Evolutionary conservation across 2,797 vertebrate genomes (phyloP).

Genomic region (Phoxinus dragarum): DNA sequence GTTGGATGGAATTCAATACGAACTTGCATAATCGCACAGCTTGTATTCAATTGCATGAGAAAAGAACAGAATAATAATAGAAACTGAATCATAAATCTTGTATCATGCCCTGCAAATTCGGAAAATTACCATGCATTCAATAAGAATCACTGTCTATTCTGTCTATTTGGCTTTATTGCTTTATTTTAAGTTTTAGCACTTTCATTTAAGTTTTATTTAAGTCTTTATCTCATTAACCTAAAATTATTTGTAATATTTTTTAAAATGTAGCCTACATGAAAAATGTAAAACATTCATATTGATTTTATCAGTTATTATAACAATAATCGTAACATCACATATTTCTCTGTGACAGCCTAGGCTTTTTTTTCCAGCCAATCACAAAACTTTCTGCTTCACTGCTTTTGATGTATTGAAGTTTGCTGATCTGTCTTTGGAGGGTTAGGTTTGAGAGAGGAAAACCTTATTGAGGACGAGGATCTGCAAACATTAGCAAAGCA

Average conservation of each 20-base stretch:
- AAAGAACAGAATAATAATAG: not conserved
- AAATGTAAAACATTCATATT: not conserved
- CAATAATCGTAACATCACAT: not conserved
- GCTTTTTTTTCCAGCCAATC: not conserved
- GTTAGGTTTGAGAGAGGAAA: not conserved
- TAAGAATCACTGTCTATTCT: not conserved
- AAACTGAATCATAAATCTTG: not conserved
- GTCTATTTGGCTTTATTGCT: not conserved
- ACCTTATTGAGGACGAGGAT: not conserved
- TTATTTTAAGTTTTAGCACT: not conserved
- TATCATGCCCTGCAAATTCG: not conserved
- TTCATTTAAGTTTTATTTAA: not conserved
- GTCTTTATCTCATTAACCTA: not conserved
- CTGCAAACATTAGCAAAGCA: not conserved
- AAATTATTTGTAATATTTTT: not conserved
- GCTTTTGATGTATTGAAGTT: not conserved
- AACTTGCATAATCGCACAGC: not conserved
- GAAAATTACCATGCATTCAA: not conserved
- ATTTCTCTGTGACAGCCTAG: not conserved
- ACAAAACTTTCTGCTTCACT: not conserved
- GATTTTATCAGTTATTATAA: not conserved
- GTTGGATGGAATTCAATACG: not conserved
- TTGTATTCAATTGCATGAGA: not conserved
- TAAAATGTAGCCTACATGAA: not conserved
- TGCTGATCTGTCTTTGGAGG: not conserved